Evolutionary conservation across 1,140 invertebrate genomes (phyloP), one percentile per base, ranked within the genome.

Genomic region (Zelostemma sp.): DNA sequence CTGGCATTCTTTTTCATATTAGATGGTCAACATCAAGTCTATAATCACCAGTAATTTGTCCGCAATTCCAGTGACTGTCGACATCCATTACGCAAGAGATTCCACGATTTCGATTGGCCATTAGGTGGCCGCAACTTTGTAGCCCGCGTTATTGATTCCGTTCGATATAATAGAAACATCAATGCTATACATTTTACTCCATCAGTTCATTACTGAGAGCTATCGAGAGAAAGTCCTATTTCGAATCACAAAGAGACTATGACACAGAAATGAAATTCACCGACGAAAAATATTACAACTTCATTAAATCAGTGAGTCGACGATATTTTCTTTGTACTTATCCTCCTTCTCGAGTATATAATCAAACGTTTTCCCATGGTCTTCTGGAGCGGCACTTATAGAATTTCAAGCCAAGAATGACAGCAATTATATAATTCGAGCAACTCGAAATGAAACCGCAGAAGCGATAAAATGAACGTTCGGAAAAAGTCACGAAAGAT

Each of bases 281-380:
- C 62, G 62, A 63, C 58, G 43, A 58, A 66, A 59, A 66, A 63
- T 11, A 66, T 71, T 31, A 60, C 45, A 25, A 19, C 6, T 46
- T 46, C 43, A 66, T 71, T 66, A 66, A 66, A 54, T 66, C 68
- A 63, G 35, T 19, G 50, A 66, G 59, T 45, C 9, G 8, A 41
- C 21, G 14, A 18, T 49, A 58, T 62, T 62, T 46, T 19, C 43
- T 46, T 46, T 65, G 53, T 62, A 21, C 53, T 70, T 62, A 66
- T 71, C 65, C 49, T 12, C 25, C 68, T 66, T 71, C 64, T 54
- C 62, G 47, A 62, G 55, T 56, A 31, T 25, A 15, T 71, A 71
- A 71, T 71, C 62, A 66, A 62, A 62, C 35, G 58, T 66, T 71
- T 71, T 71, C 68, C 68, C 68, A 71, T 66, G 68, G 59, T 66